A percentile compares a stretch with the other conserved stretches of the same genome.
Evolutionary conservation across 2,797 vertebrate species (phyloP).

Genomic region (Megaceryle alcyon): DNA sequence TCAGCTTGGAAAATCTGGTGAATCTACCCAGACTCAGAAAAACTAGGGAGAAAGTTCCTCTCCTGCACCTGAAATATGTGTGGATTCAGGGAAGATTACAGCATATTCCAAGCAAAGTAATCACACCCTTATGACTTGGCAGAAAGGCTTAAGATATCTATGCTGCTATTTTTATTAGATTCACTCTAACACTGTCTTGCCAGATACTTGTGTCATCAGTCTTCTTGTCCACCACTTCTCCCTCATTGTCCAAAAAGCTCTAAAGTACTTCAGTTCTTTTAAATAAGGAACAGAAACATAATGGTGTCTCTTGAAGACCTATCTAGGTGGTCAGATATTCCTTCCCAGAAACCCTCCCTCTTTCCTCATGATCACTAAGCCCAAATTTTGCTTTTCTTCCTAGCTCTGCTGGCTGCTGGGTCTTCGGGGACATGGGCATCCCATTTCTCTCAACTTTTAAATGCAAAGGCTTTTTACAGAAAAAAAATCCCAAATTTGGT

Average conservation of each 20-base stretch:
- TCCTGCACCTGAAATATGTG: neutral
- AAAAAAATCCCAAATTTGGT: neutral
- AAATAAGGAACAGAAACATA: neutral
- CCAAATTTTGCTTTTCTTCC: neutral
- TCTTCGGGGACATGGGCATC: neutral
- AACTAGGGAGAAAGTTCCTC: neutral
- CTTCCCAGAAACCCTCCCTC: neutral
- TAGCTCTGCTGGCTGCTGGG: neutral
- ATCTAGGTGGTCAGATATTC: neutral
- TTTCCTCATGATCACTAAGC: neutral
- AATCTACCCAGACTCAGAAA: neutral
- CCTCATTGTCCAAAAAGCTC: neutral
- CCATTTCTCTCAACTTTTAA: neutral
- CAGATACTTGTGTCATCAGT: neutral
- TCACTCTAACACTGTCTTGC: neutral
- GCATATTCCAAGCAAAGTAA: conserved; percentile 22
- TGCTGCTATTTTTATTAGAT: neutral
- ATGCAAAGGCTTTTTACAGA: neutral
- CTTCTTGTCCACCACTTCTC: neutral
- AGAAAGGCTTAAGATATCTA: neutral
- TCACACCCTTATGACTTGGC: conserved; percentile 25
- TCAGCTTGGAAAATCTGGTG: conserved; percentile 8
- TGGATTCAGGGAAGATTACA: conserved; percentile 37
- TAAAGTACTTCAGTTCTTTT: neutral
- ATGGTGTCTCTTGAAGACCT: neutral